Evolutionary conservation across 2,797 vertebrate genomes (phyloP).

Genomic region (Iguana delicatissima): DNA sequence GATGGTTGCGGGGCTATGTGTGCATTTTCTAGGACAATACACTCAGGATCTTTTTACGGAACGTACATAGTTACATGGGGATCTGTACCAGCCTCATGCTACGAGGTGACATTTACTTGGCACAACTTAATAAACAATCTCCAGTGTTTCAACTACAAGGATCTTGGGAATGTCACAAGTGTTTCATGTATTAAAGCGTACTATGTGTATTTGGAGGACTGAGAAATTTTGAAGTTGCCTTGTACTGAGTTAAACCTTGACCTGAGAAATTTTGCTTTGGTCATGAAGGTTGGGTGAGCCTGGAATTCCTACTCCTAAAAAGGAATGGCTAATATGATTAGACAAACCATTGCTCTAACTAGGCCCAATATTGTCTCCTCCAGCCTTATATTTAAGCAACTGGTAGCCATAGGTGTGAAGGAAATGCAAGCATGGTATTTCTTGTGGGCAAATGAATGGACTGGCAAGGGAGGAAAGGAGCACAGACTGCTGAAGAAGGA

Average conservation of each 20-base stretch:
- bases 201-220: not conserved
- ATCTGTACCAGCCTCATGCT: not conserved
- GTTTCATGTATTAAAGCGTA: not conserved
- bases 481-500: no score
- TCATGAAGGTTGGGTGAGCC: no score
- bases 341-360: not conserved
- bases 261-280: no score
- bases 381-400: not conserved
- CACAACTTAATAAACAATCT: not conserved
- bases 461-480: no score
- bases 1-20: no score
- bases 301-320: no score
- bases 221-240: not conserved
- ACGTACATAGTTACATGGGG: not conserved
- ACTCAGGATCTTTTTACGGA: slow-evolving; percentile 29
- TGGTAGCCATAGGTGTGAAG: not conserved
- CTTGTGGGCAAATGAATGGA: not conserved
- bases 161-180: not conserved
- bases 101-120: not conserved
- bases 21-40: not conserved
- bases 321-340: no score
- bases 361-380: not conserved
- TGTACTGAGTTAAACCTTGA: not conserved
- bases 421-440: not conserved
- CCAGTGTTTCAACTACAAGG: not conserved